A percentile compares a stretch with the other conserved stretches of the same genome.
phyloP scores from a whole-genome alignment of 2,888 invertebrate species.

The Pachycephus smyrnensis region DNA sequence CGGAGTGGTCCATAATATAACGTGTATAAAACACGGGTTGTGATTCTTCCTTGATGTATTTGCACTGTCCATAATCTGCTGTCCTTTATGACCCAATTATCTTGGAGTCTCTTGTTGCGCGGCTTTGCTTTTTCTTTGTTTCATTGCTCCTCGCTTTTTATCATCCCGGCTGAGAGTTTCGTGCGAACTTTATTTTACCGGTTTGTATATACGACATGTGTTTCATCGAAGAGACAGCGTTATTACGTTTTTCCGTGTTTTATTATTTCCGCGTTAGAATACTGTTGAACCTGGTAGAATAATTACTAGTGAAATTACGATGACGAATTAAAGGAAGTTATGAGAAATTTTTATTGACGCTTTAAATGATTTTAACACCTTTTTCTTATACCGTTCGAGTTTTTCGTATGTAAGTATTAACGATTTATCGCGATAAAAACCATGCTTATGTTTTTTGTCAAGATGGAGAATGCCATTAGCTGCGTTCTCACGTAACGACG shows the following conservation, averaged over 20 bases:
- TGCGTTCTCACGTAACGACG: neutral
- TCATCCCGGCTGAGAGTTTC: neutral
- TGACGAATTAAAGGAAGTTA: neutral
- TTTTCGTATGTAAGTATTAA: neutral
- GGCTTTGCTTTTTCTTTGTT: neutral
- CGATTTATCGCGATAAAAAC: neutral
- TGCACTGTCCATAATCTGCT: neutral
- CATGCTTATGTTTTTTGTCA: neutral
- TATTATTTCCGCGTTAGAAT: neutral
- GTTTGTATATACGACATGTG: neutral
- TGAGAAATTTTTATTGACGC: neutral
- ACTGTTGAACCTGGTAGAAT: neutral
- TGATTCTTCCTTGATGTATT: constrained; percentile 1
- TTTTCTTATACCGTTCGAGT: neutral
- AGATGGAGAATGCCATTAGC: neutral
- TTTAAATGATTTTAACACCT: neutral
- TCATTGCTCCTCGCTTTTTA: neutral
- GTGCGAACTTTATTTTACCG: neutral
- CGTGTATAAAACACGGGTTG: neutral
- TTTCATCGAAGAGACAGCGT: neutral
- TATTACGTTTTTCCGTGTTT: neutral
- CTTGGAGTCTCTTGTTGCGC: neutral
- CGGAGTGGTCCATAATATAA: neutral
- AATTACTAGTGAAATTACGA: neutral
- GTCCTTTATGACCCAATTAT: constrained; percentile 1